A percentile compares a stretch with the other conserved stretches of the same genome.
phyloP scores from a whole-genome alignment of 2,888 invertebrate genomes.

The Encarsia formosa region DNA sequence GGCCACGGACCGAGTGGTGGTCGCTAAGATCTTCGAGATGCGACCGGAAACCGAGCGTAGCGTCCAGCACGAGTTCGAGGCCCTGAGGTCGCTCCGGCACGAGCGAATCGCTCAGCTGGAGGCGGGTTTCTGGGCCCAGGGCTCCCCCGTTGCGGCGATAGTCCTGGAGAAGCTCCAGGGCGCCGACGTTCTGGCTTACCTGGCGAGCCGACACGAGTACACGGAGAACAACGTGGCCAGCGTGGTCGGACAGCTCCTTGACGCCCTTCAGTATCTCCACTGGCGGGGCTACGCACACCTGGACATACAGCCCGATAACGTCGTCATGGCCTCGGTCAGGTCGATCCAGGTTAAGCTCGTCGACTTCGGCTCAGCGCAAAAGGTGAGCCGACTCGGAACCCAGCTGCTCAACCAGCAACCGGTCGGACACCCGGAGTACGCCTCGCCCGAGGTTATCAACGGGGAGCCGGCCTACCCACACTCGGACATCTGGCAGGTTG shows the following conservation, averaged over 20 bases:
- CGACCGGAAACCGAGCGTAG: constrained; percentile 59
- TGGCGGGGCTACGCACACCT: constrained; percentile 88
- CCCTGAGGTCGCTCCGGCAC: constrained; percentile 76
- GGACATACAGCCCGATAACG: constrained; percentile 91
- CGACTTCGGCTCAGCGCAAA: constrained; percentile 85
- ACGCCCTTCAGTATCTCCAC: constrained; percentile 90
- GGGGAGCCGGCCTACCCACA: constrained; percentile 85
- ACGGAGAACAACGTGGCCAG: constrained; percentile 88
- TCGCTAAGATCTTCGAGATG: constrained; percentile 77
- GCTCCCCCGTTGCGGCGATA: constrained; percentile 66
- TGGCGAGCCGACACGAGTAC: constrained; percentile 85
- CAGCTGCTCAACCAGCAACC: constrained; percentile 56
- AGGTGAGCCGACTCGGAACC: constrained; percentile 74
- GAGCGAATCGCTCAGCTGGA: constrained; percentile 78
- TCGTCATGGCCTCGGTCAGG: constrained; percentile 84
- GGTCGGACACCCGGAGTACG: constrained; percentile 72
- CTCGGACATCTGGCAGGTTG: constrained; percentile 95
- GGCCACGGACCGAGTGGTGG: constrained; percentile 69
- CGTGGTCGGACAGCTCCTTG: constrained; percentile 80
- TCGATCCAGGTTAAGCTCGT: constrained; percentile 84
- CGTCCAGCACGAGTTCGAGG: constrained; percentile 77
- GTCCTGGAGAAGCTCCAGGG: constrained; percentile 84
- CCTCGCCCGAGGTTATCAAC: constrained; percentile 83
- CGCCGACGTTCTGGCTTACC: constrained; percentile 83
- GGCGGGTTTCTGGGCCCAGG: constrained; percentile 68